Conservation (phyloP, 2,888 invertebrate genomes). For the Andrena bucephala region DNA sequence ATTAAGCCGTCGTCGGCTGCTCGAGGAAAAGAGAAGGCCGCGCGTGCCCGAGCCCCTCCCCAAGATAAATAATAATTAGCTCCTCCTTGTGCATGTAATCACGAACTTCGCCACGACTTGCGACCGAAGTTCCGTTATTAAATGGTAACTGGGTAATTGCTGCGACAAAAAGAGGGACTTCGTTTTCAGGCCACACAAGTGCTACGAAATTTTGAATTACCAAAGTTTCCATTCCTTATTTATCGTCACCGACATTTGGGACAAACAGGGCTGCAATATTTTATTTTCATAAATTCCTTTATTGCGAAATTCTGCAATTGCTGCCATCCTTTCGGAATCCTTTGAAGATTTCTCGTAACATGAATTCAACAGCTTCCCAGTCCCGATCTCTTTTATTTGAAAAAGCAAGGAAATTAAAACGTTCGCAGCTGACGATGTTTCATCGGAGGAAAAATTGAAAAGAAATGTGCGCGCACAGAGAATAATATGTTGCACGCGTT, state of each 20-base stretch:
- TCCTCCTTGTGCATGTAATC: slow-evolving; percentile 25
- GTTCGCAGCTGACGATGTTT: too few species aligned
- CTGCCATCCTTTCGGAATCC: too few species aligned
- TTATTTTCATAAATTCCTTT: too few species aligned
- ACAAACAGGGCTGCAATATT: too few species aligned
- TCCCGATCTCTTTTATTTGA: too few species aligned
- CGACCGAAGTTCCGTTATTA: slow-evolving; percentile 10
- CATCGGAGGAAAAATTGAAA: neutral
- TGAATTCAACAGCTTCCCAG: too few species aligned
- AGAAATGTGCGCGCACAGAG: neutral
- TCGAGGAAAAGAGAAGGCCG: slow-evolving; percentile 44
- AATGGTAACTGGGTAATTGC: neutral
- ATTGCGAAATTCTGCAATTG: too few species aligned
- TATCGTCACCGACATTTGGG: too few species aligned
- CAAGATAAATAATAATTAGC: slow-evolving; percentile 40
- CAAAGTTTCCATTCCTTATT: neutral
- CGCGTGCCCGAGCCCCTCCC: slow-evolving; percentile 45
- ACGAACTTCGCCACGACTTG: slow-evolving; percentile 17
- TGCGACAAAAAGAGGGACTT: neutral
- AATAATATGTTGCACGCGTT: neutral
- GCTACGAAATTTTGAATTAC: neutral
- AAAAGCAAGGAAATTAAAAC: too few species aligned
- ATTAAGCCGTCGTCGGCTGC: slow-evolving; percentile 59
- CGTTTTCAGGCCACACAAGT: neutral
- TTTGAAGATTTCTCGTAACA: too few species aligned